A percentile compares a stretch with the other conserved stretches of the same genome.
These are phyloP conservation scores for Xenopus petersii DNA, from an alignment of 2,797 vertebrate species.

Conservation along the genomic window DNA sequence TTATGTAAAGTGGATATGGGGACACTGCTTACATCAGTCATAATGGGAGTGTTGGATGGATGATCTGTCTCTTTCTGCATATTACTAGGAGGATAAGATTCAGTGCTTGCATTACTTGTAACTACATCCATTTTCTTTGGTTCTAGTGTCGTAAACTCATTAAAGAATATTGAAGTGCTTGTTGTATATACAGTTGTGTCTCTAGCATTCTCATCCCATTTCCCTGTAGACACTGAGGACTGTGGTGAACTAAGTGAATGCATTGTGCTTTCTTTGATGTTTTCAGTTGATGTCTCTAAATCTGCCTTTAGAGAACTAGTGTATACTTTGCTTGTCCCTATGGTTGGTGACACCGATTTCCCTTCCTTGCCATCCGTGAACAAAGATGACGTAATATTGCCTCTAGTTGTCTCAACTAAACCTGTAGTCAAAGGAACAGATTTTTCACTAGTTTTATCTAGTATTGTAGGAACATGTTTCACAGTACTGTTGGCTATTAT, in stretches of 20 bases:
- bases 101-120: no score
- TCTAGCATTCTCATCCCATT: neutral
- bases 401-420: neutral
- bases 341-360: neutral
- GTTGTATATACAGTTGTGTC: neutral
- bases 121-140: no score
- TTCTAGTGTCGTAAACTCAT: neutral
- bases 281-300: neutral
- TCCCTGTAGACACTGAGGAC: neutral
- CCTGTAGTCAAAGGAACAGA: no score
- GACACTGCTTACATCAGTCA: neutral
- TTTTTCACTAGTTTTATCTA: constrained; percentile 5
- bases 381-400: neutral
- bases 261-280: neutral
- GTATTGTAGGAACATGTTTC: neutral
- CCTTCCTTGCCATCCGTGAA: neutral
- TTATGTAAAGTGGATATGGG: no score
- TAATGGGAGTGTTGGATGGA: no score
- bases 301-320: no score
- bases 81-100: no score
- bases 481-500: neutral
- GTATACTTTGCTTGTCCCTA: no score
- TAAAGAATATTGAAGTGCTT: neutral
- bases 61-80: neutral
- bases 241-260: neutral